Percentiles rank a stretch among this genome's conserved stretches.
phyloP scores from a whole-genome alignment of 2,113 vertebrate genomes.

The Oceanites oceanicus region DNA sequence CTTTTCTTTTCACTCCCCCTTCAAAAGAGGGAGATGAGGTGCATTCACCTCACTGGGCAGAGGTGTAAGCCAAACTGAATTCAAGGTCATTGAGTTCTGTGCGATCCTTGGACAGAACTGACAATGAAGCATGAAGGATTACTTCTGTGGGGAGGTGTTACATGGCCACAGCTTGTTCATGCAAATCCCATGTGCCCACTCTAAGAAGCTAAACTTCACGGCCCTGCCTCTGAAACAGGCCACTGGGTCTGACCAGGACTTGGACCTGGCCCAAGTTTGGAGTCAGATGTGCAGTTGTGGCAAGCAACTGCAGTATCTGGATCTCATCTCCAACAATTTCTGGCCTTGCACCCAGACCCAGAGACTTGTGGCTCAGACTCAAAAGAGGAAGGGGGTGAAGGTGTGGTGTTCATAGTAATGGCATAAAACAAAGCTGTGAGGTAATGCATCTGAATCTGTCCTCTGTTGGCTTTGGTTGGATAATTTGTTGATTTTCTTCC shows the following conservation, averaged over 20 bases:
- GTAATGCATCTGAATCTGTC: background rate
- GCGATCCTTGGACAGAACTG: background rate
- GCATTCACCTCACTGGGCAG: background rate
- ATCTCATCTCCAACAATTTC: background rate
- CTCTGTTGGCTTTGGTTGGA: background rate
- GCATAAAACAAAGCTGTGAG: background rate
- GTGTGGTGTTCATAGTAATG: background rate
- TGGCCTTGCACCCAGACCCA: background rate
- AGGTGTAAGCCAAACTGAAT: background rate
- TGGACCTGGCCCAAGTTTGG: background rate
- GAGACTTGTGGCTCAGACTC: background rate
- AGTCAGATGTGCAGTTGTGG: background rate
- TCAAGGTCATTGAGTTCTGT: background rate
- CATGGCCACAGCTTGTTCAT: accelerated
- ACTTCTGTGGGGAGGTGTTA: background rate
- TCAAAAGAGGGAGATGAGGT: background rate
- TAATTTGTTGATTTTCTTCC: background rate
- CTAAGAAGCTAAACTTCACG: background rate
- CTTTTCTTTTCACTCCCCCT: background rate
- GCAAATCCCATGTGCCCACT: background rate
- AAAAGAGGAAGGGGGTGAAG: background rate
- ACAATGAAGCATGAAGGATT: background rate
- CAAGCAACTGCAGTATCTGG: background rate
- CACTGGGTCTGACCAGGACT: background rate
- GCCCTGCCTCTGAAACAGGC: background rate